Base-by-base conservation (phyloP, 92 coral and sea anemone species). In the Muricea muricata region DNA sequence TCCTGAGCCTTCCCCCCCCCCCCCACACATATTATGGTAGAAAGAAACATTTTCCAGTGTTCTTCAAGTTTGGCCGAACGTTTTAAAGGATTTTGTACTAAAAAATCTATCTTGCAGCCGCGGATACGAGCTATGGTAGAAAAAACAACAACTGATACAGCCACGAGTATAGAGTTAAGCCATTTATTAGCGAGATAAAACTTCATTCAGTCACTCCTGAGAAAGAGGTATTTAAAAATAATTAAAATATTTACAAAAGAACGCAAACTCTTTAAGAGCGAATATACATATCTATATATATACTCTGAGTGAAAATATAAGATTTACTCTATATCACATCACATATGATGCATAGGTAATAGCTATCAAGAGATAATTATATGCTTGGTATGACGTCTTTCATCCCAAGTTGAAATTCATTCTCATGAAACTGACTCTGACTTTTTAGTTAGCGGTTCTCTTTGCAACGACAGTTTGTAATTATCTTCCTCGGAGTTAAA, bases 401-500 rank as follows among this genome's bases (percentile, higher is more conserved):
- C 3, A 10, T 25, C 5, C 20, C 23, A 18, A 0, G 26, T 17
- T 70, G 39, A 42, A 55, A 41, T 32, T 30, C 20, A 6, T 0
- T 28, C 63, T 78, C 71, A 78, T 12, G 83, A 58, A 78, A 58
- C 54, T 24, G 71, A 26, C 30, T 60, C 20, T 14, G 40, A 5
- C 15, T 76, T 87, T 81, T 88, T 92, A 48, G 66, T 79, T 12
- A 94, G 93, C 29, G 91, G 84, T 86, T 96, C 99, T 20, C 97
- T 90, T 75, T 96, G 94, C 34, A 96, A 79, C 6, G 99, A 96
- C 58, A 93, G 94, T 41, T 93, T 96, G 89, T 96, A 96, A 81
- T 96, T 96, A 25, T 96, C 99, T 85, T 96, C 98, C 42, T 96
- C 99, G 1, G 99, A 88, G 87, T 96, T 96, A 67, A 96, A 93